Percentiles rank a stretch among this genome's conserved stretches.
Conservation (phyloP, 2,888 invertebrate genomes). For the Pachymerium ferrugineum region DNA sequence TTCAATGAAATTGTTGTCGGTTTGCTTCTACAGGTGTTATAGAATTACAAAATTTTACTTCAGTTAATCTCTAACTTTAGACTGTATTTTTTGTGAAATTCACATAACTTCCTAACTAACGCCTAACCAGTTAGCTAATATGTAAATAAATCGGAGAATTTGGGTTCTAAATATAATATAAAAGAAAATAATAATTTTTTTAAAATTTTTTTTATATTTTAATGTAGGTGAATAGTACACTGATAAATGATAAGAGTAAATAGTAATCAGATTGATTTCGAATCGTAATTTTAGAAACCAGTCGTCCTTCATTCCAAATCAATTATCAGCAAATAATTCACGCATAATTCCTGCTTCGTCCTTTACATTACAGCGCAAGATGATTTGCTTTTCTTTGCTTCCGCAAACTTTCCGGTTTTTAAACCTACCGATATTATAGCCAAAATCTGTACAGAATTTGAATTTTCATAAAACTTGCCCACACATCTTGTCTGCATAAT, state of each 20-base stretch:
- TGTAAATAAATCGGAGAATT: no score
- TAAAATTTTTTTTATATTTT: neutral
- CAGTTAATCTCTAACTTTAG: no score
- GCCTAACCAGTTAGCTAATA: no score
- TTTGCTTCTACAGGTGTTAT: no score
- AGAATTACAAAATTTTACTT: no score
- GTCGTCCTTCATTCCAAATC: neutral
- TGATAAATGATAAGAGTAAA: neutral
- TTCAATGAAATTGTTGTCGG: no score
- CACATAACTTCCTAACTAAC: no score
- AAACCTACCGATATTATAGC: neutral
- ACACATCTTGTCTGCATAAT: no score
- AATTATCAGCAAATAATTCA: neutral
- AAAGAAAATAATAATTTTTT: neutral
- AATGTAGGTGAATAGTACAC: neutral
- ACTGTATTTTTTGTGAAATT: no score
- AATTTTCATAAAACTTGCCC: no score
- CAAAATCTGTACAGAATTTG: neutral
- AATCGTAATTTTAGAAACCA: neutral
- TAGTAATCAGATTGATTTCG: neutral
- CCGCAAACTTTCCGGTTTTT: neutral
- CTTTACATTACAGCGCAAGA: neutral
- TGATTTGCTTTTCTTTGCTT: neutral
- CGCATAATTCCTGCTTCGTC: neutral
- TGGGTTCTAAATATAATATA: no score